A percentile compares a stretch with the other conserved stretches of the same genome.
Conservation (phyloP, 1,140 invertebrate species). For the Brachionus rubens region DNA sequence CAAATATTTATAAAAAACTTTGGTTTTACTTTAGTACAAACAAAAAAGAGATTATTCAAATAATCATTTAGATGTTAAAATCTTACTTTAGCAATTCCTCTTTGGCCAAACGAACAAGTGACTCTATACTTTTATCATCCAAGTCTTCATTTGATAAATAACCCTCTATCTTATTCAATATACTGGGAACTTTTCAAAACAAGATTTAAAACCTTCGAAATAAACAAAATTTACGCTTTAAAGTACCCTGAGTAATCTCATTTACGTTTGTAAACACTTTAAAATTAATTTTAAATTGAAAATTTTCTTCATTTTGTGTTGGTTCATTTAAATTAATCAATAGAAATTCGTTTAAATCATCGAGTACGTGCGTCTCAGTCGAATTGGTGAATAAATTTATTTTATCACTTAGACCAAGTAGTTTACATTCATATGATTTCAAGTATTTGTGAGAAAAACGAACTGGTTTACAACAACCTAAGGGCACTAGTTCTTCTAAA, state of each 20-base stretch:
- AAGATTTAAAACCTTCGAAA: not conserved
- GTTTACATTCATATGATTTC: constrained; percentile 43
- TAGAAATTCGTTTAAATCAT: constrained; percentile 27
- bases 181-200: not conserved
- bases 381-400: not conserved
- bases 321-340: not conserved
- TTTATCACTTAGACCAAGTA: constrained; percentile 3
- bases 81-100: constrained; percentile 45
- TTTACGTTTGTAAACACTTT: not conserved
- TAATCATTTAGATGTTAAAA: not conserved
- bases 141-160: constrained; percentile 24
- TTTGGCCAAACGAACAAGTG: constrained; percentile 10
- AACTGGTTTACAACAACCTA: constrained; percentile 27
- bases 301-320: constrained; percentile 6
- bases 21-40: constrained; percentile 5
- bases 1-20: constrained; percentile 42
- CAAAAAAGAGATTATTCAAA: not conserved
- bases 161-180: not conserved
- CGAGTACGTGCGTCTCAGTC: not conserved
- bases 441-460: constrained; percentile 16
- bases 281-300: not conserved
- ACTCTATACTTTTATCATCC: constrained; percentile 4
- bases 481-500: constrained; percentile 17
- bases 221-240: not conserved
- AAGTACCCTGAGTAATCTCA: not conserved